phyloP scores from a whole-genome alignment of 1,140 invertebrate genomes.

The Caenorhabditis inopinata region DNA sequence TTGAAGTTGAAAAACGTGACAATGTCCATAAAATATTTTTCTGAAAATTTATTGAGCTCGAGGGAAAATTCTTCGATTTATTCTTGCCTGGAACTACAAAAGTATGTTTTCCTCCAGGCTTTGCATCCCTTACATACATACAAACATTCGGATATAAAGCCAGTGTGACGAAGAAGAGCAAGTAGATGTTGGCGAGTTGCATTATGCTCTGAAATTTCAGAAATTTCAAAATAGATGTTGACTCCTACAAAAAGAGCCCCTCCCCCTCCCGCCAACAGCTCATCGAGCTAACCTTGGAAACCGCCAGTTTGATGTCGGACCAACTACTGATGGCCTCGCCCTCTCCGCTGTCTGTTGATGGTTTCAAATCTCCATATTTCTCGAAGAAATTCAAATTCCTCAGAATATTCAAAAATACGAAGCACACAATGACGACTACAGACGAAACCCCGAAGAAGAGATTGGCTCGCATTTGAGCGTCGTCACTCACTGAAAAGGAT shows the following conservation, averaged over 20 bases:
- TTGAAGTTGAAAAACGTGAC: background rate
- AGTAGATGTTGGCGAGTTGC: constrained; percentile 63
- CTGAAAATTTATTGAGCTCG: background rate
- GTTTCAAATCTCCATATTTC: background rate
- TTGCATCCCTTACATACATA: background rate
- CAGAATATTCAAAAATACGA: background rate
- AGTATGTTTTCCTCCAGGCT: background rate
- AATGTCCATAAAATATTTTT: background rate
- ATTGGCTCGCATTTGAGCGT: background rate
- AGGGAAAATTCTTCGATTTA: too few species aligned
- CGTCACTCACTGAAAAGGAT: background rate
- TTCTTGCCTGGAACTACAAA: background rate
- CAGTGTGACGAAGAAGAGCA: background rate
- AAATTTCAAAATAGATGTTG: background rate
- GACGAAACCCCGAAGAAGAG: background rate
- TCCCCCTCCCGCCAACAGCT: too few species aligned
- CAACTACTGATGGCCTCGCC: background rate
- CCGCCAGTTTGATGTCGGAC: constrained; percentile 26
- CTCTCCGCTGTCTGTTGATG: background rate
- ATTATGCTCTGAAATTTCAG: constrained; percentile 71
- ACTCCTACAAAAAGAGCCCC: too few species aligned
- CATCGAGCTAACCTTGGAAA: constrained; percentile 39
- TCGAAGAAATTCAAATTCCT: background rate
- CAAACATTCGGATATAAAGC: background rate
- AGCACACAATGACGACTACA: background rate